Percentiles rank a stretch among this genome's conserved stretches.
phyloP scores from a whole-genome alignment of 2,113 vertebrate genomes.

The Hyaena hyaena region DNA sequence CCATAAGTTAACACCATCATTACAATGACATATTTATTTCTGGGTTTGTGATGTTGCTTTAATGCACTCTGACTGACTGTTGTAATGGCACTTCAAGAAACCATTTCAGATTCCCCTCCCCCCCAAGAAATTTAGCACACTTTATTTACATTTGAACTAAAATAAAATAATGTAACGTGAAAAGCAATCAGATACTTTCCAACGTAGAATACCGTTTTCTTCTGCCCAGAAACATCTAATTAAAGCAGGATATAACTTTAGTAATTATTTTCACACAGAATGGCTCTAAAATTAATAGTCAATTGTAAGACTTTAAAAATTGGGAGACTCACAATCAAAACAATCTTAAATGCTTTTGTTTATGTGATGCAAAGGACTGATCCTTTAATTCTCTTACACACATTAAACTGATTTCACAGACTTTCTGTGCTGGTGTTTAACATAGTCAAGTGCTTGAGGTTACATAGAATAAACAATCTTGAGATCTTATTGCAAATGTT shows the following conservation, averaged over 20 bases:
- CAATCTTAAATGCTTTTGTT: constrained; percentile 74
- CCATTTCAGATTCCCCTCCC: constrained; percentile 45
- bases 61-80: constrained; percentile 82
- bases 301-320: constrained; percentile 72
- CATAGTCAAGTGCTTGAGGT: constrained; percentile 79
- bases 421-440: constrained; percentile 73
- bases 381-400: constrained; percentile 78
- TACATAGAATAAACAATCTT: constrained; percentile 80
- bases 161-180: constrained; percentile 53
- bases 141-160: constrained; percentile 78
- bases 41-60: constrained; percentile 66
- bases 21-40: constrained; percentile 68
- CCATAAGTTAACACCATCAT: constrained; percentile 70
- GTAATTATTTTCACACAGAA: constrained; percentile 71
- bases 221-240: constrained; percentile 65
- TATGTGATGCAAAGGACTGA: constrained; percentile 76
- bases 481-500: constrained; percentile 82
- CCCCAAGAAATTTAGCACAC: constrained; percentile 70
- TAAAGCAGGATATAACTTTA: constrained; percentile 69
- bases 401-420: constrained; percentile 74
- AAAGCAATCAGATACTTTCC: constrained; percentile 65
- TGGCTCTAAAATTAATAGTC: constrained; percentile 76
- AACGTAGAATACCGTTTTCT: constrained; percentile 54
- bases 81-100: constrained; percentile 79
- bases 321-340: constrained; percentile 76